Conservation (phyloP, 1,140 invertebrate genomes). For the Caenorhabditis inopinata region DNA sequence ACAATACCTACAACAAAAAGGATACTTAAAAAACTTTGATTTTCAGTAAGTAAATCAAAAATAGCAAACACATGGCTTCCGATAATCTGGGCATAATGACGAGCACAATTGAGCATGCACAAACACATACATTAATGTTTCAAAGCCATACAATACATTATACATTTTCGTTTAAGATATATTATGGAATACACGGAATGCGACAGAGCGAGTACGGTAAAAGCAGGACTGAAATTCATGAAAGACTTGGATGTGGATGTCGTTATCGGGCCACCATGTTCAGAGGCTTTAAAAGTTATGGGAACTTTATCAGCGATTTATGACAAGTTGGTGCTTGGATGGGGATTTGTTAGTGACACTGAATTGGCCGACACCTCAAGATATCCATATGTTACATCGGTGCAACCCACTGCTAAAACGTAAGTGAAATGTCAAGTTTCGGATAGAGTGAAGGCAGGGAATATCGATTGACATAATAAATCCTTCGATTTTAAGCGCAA, state of each 20-base stretch:
- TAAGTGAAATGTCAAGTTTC: neutral
- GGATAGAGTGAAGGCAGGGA: neutral
- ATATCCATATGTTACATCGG: neutral
- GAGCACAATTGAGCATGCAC: neutral
- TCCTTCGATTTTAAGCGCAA: neutral
- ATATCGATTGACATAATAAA: neutral
- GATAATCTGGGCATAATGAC: neutral
- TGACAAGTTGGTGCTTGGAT: neutral
- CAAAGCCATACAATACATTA: neutral
- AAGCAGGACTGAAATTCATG: neutral
- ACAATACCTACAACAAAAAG: neutral
- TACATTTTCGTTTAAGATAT: neutral
- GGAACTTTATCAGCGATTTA: neutral
- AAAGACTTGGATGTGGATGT: neutral
- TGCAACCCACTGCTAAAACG: neutral
- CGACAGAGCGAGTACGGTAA: neutral
- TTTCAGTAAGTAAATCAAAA: neutral
- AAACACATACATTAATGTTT: too few species aligned
- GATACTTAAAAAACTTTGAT: neutral
- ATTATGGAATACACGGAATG: slow-evolving; percentile 7
- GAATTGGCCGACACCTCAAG: neutral
- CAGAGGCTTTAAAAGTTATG: neutral
- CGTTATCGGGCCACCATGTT: neutral
- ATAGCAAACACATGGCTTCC: too few species aligned
- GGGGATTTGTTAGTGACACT: slow-evolving; percentile 6